Conservation (phyloP, 2,888 invertebrate genomes). For the Hanleya hanleyi region DNA sequence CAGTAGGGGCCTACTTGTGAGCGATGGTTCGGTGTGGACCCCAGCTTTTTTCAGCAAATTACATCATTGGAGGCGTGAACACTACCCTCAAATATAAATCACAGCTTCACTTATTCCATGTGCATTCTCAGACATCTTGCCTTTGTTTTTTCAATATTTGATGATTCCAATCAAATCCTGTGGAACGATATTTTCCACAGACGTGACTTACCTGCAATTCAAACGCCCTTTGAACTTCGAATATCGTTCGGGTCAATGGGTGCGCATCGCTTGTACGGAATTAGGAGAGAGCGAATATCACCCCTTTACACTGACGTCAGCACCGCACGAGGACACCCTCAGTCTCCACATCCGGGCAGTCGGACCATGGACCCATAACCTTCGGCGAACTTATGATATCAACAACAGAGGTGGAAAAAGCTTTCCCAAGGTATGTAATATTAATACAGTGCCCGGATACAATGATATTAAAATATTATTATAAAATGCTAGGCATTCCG, state of each 20-base stretch:
- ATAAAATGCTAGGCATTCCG: too few relatives aligned
- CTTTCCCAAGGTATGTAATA: constrained; percentile 53
- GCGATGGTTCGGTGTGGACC: too few relatives aligned
- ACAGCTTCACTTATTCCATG: neutral
- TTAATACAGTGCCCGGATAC: too few relatives aligned
- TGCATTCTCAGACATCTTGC: neutral
- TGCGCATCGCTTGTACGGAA: constrained; percentile 77
- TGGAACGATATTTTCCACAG: constrained; percentile 65
- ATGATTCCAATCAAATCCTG: neutral
- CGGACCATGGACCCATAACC: constrained; percentile 79
- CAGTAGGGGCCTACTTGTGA: too few relatives aligned
- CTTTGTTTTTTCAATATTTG: neutral
- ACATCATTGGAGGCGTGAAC: too few relatives aligned
- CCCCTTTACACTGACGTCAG: constrained; percentile 79
- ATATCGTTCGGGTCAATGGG: constrained; percentile 80
- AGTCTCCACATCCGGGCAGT: constrained; percentile 79
- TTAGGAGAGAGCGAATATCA: constrained; percentile 78
- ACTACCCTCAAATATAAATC: neutral
- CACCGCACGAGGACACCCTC: constrained; percentile 78
- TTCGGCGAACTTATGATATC: constrained; percentile 73
- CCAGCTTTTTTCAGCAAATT: too few relatives aligned
- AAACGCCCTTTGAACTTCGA: constrained; percentile 78
- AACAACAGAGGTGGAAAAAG: constrained; percentile 36
- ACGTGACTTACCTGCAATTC: constrained; percentile 78
- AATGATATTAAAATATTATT: too few relatives aligned